Evolutionary conservation across 2,888 invertebrate genomes (phyloP).

Genomic region (Nomada flava): DNA sequence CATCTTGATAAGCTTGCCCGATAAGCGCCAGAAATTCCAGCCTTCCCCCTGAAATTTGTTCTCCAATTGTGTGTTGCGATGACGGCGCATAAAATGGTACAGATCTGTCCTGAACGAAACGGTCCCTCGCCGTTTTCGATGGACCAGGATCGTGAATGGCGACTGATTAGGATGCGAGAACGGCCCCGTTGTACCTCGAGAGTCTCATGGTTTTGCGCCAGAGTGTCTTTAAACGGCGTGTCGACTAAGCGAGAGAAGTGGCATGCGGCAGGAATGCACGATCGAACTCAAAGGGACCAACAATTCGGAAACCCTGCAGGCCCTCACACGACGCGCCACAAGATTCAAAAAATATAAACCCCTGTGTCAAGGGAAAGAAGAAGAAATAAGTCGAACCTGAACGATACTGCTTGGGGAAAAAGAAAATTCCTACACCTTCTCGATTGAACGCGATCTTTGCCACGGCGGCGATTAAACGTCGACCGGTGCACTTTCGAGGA

Average conservation of each 20-base stretch:
- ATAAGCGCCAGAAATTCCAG: no score
- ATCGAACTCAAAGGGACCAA: background rate
- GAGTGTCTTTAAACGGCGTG: background rate
- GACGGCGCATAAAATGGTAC: no score
- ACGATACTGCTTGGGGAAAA: no score
- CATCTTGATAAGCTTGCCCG: no score
- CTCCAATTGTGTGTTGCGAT: no score
- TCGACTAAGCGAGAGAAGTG: background rate
- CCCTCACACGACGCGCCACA: no score
- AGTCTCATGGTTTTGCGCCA: background rate
- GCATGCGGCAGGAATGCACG: background rate
- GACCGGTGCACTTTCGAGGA: background rate
- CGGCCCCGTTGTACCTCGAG: slow-evolving; percentile 51
- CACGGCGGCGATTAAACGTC: background rate
- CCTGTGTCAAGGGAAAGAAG: fast-evolving
- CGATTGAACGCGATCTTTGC: background rate
- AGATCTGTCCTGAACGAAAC: no score
- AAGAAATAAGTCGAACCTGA: no score
- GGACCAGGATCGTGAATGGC: slow-evolving; percentile 64
- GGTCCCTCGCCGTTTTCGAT: background rate
- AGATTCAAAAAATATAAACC: no score
- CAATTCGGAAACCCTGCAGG: background rate
- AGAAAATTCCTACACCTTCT: no score
- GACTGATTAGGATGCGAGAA: slow-evolving; percentile 69
- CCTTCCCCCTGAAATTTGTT: no score